These are phyloP conservation scores for Enteromius anoplus DNA, from an alignment of 2,797 vertebrate genomes.

Conservation along the genomic window DNA sequence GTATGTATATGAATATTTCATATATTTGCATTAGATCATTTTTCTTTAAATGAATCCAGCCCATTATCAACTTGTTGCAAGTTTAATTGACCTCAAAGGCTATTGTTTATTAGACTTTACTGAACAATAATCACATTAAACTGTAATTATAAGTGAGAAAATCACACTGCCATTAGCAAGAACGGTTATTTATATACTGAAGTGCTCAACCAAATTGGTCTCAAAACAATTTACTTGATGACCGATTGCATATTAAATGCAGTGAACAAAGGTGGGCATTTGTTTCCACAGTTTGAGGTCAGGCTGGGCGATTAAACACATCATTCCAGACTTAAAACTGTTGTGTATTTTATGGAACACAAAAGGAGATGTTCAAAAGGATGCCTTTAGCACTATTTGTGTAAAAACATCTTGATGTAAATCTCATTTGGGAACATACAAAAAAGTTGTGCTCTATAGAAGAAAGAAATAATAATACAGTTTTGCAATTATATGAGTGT, in stretches of 20 bases:
- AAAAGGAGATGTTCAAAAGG: not conserved
- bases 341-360: not conserved
- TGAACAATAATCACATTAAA: constrained; percentile 25
- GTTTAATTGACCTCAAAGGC: constrained; percentile 9
- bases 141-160: constrained; percentile 32
- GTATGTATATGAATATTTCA: not conserved
- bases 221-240: constrained; percentile 2
- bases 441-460: not conserved
- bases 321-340: not conserved
- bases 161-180: constrained; percentile 13
- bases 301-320: not conserved
- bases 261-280: not conserved
- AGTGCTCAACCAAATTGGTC: not conserved
- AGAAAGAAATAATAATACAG: not conserved
- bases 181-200: not conserved
- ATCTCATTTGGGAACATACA: not conserved
- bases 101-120: not conserved
- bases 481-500: not conserved
- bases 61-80: constrained; percentile 11
- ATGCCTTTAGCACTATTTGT: not conserved
- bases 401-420: not conserved
- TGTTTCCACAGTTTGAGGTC: not conserved
- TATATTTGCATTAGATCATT: not conserved
- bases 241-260: not conserved
- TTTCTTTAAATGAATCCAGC: not conserved